Percentiles rank a stretch among this genome's conserved stretches.
These are phyloP conservation scores for Zeugodacus cucurbitae DNA, from an alignment of 1,140 invertebrate genomes.

Conservation along the genomic window DNA sequence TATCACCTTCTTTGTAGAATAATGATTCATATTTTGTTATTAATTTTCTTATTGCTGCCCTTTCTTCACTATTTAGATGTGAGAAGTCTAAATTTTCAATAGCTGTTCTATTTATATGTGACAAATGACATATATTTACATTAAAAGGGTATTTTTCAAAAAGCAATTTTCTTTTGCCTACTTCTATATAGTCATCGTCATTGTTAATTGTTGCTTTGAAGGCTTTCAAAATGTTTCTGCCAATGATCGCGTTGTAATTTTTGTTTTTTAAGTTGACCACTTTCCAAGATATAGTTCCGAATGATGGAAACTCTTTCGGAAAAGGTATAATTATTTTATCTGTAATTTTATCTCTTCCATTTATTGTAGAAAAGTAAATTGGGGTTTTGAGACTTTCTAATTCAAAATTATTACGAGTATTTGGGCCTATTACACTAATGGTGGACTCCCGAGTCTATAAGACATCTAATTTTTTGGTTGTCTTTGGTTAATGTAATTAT, in stretches of 20 bases:
- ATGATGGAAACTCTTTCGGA: background rate
- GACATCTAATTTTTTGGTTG: background rate
- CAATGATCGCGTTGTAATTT: background rate
- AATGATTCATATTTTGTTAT: background rate
- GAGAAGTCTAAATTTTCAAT: background rate
- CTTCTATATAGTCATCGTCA: background rate
- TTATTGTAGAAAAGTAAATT: background rate
- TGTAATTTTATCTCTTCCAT: background rate
- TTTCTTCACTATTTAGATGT: conserved; percentile 17
- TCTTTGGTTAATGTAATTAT: background rate
- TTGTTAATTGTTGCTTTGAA: background rate
- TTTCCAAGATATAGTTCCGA: background rate
- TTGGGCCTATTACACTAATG: background rate
- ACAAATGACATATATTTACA: background rate
- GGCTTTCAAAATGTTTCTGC: background rate
- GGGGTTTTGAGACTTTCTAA: background rate
- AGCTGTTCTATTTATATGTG: background rate
- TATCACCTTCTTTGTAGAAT: background rate
- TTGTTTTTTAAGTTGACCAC: background rate
- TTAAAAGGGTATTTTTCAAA: background rate
- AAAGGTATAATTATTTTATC: background rate
- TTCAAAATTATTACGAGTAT: background rate
- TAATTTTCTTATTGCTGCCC: background rate
- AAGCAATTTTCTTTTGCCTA: background rate
- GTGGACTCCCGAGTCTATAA: background rate